A percentile compares a stretch with the other conserved stretches of the same genome.
Evolutionary conservation across 37 sponge, comb jelly and placozoan genomes (phyloP).

Genomic region (Petrosia ficiformis): DNA sequence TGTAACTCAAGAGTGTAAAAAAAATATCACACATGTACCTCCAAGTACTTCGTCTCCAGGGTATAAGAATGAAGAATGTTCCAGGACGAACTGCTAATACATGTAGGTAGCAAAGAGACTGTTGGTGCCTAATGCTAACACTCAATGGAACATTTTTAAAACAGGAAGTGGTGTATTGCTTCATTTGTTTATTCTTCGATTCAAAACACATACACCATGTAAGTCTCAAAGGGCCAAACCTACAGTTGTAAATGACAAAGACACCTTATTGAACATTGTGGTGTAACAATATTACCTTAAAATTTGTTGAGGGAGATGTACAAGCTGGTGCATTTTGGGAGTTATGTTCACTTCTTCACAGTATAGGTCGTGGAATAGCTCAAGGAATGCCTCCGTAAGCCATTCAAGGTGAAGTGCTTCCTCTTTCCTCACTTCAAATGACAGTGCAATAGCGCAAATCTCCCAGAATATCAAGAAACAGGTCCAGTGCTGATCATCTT

Average conservation of each 20-base stretch:
- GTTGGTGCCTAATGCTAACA: too few species aligned
- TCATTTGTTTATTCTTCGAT: too few species aligned
- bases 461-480: background rate
- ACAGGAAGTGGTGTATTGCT: too few species aligned
- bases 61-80: too few species aligned
- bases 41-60: too few species aligned
- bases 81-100: too few species aligned
- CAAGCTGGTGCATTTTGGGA: constrained; percentile 8
- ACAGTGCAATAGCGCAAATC: background rate
- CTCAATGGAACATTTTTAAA: too few species aligned
- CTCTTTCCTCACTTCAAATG: background rate
- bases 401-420: background rate
- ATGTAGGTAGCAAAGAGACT: too few species aligned
- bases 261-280: background rate
- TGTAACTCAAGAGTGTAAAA: too few species aligned
- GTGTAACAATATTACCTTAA: background rate
- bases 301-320: constrained; percentile 8
- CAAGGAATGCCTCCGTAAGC: constrained; percentile 1
- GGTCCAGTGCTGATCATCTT: background rate
- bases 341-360: background rate
- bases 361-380: background rate
- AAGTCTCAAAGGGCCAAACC: too few species aligned
- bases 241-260: background rate
- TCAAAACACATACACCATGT: too few species aligned
- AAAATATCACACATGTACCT: too few species aligned